Conservation (phyloP, 2,888 invertebrate genomes). For the Gymnoscelis rufifasciata region DNA sequence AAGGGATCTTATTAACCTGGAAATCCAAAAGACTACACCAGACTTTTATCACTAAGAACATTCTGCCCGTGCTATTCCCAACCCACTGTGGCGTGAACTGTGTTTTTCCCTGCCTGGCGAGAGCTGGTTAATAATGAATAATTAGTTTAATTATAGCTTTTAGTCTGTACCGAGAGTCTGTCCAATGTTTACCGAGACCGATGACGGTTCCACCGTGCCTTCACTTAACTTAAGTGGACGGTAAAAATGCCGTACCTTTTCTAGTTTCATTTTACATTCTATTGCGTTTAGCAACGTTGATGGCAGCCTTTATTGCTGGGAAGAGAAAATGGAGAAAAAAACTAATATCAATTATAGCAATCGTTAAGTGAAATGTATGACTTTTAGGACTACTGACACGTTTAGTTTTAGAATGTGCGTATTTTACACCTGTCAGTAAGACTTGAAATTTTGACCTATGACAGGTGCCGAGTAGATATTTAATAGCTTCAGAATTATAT, state of each 20-base stretch:
- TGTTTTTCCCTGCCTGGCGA: constrained; percentile 56
- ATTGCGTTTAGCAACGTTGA: background rate
- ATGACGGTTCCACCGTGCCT: constrained; percentile 26
- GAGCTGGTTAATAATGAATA: constrained; percentile 68
- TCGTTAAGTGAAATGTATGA: too few relatives aligned
- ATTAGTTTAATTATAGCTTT: constrained; percentile 74
- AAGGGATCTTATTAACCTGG: too few relatives aligned
- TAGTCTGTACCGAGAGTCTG: constrained; percentile 48
- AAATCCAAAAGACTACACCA: too few relatives aligned
- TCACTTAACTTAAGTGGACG: constrained; percentile 22
- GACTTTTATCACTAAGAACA: too few relatives aligned
- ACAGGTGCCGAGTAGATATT: too few relatives aligned
- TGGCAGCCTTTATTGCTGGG: background rate
- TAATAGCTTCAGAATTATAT: too few relatives aligned
- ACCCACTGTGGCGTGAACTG: constrained; percentile 26
- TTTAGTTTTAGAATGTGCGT: too few relatives aligned
- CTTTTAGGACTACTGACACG: too few relatives aligned
- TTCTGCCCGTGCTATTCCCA: constrained; percentile 5
- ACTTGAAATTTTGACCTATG: too few relatives aligned
- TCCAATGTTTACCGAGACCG: constrained; percentile 33
- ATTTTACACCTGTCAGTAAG: too few relatives aligned
- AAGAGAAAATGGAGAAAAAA: background rate
- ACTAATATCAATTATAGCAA: too few relatives aligned
- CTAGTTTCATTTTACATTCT: constrained; percentile 14
- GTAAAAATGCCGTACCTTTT: constrained; percentile 15